phyloP scores from a whole-genome alignment of 2,113 vertebrate genomes.

The Pycnonotus jocosus region DNA sequence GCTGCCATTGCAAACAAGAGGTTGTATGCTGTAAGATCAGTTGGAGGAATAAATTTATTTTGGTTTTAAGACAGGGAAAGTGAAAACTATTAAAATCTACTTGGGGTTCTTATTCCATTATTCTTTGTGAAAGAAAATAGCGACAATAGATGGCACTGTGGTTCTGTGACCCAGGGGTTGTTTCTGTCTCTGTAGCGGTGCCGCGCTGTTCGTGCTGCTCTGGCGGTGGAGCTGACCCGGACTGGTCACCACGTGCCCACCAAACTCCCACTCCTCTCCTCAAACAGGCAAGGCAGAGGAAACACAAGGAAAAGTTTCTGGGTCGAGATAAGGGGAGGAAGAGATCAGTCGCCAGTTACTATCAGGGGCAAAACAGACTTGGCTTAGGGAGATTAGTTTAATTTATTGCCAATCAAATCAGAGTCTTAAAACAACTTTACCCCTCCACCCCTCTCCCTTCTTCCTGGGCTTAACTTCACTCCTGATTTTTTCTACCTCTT shows the following conservation, averaged over 20 bases:
- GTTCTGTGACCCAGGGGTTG: not conserved
- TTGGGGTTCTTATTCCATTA: not conserved
- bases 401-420: not conserved
- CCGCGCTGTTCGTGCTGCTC: not conserved
- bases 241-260: not conserved
- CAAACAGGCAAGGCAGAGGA: not conserved
- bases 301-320: not conserved
- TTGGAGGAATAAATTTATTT: not conserved
- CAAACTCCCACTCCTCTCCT: not conserved
- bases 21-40: not conserved
- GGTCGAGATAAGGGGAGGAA: not conserved
- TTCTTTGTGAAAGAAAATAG: not conserved
- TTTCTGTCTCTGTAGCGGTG: not conserved
- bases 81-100: not conserved
- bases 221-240: not conserved
- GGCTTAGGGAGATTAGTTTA: not conserved
- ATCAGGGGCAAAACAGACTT: not conserved
- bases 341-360: not conserved
- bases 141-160: conserved; percentile 59
- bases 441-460: not conserved
- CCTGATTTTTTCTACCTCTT: not conserved
- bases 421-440: not conserved
- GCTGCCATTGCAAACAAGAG: not conserved
- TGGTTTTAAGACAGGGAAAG: not conserved
- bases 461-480: not conserved